These are phyloP conservation scores for Cavia aperea DNA, from an alignment of 2,113 vertebrate genomes.

Conservation along the genomic window DNA sequence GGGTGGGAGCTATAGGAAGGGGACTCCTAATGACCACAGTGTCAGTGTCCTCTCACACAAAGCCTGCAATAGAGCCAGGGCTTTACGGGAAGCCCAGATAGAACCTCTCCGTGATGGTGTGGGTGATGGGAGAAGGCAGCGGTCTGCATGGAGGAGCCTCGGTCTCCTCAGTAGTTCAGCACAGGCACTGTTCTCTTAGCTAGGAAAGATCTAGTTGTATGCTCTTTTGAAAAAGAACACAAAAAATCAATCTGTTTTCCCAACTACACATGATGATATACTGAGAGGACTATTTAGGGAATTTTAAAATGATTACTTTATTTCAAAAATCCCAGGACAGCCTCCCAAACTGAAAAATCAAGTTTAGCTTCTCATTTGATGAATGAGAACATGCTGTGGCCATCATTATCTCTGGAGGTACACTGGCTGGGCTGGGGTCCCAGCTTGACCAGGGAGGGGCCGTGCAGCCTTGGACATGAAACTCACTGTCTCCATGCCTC, in stretches of 20 bases:
- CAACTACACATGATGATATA: not conserved
- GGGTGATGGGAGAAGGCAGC: rapidly evolving
- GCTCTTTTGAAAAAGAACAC: not conserved
- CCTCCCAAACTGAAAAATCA: not conserved
- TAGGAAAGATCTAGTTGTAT: not conserved
- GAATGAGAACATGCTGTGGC: rapidly evolving
- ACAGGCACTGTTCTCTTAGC: not conserved
- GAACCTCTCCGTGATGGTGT: not conserved
- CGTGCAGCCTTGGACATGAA: not conserved
- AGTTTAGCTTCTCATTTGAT: not conserved
- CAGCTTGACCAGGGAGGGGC: not conserved
- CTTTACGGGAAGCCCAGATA: not conserved
- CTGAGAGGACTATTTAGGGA: not conserved
- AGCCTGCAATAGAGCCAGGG: not conserved
- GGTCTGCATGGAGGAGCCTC: not conserved
- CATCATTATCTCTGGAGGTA: not conserved
- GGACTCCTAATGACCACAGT: not conserved
- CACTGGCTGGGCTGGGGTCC: not conserved
- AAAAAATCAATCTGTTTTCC: not conserved
- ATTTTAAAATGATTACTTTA: not conserved
- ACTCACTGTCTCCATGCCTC: not conserved
- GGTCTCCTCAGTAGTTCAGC: not conserved
- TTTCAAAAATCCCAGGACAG: not conserved
- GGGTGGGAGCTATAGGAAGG: not conserved
- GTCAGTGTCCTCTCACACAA: not conserved